Conservation (phyloP, 2,113 vertebrate species). For the Podocnemis expansa region DNA sequence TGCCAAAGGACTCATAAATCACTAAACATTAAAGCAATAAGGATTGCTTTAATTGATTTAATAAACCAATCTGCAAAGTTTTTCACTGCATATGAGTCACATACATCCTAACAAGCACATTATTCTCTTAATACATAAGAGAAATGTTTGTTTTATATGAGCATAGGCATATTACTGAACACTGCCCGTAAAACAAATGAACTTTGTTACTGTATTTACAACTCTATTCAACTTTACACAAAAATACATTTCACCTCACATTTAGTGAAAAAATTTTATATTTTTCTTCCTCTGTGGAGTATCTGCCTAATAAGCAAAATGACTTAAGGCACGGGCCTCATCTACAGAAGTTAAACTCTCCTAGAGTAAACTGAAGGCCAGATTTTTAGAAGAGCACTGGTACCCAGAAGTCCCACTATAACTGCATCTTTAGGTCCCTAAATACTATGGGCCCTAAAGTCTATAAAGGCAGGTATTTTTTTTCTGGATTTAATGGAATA, state of each 20-base stretch:
- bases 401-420: neutral
- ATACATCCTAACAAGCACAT: neutral
- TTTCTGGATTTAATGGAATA: neutral
- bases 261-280: neutral
- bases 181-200: slow-evolving; percentile 11
- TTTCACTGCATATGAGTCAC: neutral
- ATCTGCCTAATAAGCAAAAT: neutral
- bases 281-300: neutral
- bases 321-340: neutral
- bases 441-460: neutral
- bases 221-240: neutral
- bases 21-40: too few relatives aligned
- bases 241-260: slow-evolving; percentile 34
- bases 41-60: neutral
- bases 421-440: neutral
- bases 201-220: slow-evolving; percentile 26
- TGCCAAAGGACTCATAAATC: too few relatives aligned
- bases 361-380: neutral
- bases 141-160: neutral
- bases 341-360: neutral
- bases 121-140: slow-evolving; percentile 7
- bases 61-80: neutral
- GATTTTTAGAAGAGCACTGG: neutral
- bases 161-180: slow-evolving; percentile 31
- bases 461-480: neutral